Evolutionary conservation across 2,797 vertebrate species (phyloP), one percentile per base, ranked within the genome.

Genomic region (Streptopelia turtur): DNA sequence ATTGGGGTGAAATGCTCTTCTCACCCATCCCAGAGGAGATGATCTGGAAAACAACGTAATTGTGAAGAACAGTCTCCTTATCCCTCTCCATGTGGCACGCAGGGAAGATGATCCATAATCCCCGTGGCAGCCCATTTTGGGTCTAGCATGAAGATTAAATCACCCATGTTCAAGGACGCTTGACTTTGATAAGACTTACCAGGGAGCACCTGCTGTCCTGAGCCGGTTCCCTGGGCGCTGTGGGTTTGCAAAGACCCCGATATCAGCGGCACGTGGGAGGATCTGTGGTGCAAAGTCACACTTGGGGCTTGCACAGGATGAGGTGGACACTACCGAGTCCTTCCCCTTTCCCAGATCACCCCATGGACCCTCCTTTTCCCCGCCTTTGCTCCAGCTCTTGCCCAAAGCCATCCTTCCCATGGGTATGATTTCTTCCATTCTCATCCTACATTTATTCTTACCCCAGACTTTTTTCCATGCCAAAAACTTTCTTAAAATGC

Each of bases 241-340:
- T 25, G 49, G 60, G 28, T 39, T 77, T 61, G 33, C 53, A 30
- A 23, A 66, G 55, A 21, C 11, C 11, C 33, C 1, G 1, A 2
- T 28, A 5, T 21, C 49, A n/a, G 53, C 0, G 0, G 18, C 16
- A 16, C 0, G 2, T 30, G 61, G 65, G 35, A 24, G 57, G 41
- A 41, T 45, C 31, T 33, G 41, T 0, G 3, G 14, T 17, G 37
- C 41, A 12, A n/a, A 52, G 20, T 35, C 50, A 6, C 0, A 5
- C 27, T 37, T 10, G 30, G 30, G 49, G 33, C 37, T 74, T 56
- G 37, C 15, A 7, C 0, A 3, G 55, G 28, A 9, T 7, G 16
- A 17, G 39, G 23, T 25, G 53, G 71, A 33, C 9, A 33, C 10
- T 52, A 15, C 59, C 4, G 43, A 27, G 21, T 21, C 0, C 43